Base-by-base conservation (phyloP, 2,888 invertebrate species). In the Trachelus troglodyta region DNA sequence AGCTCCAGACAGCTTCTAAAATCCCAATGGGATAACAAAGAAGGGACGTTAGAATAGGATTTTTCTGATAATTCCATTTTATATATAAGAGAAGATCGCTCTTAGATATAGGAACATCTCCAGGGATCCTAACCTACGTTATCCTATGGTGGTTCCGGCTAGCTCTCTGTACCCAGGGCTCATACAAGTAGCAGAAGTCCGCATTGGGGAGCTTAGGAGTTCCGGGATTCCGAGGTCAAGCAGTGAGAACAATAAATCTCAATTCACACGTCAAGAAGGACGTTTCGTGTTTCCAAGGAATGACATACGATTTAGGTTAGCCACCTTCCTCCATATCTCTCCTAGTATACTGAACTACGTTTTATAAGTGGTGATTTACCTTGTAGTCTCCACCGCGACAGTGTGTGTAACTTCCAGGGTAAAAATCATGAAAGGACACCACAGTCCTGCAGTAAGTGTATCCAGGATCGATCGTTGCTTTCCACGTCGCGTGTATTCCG, bases 181-280 rank as follows among this genome's bases (percentile, higher is more conserved):
- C 56, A 56, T 23, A 56, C 56, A 9, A 56, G 56, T 4, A 40
- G 40, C 56, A 56, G 23, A 56, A 56, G 56, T 56, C 56, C 56
- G 56, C 56, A 56, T 56, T 23, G 56, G 56, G 56, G 56, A 56
- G 56, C 23, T 56, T 6, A 56, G 56, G 23, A 56, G 56, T 56
- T 56, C 9, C 56, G 56, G 56, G 56, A 56, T 23, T 56, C 56
- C 6, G 56, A 81, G 83, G 85, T 87, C 87, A 87, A 86, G 85
- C 83, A 83, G 80, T 77, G 82, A 79, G 78, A 74, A 82, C 84
- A 85, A 87, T 88, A 88, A 88, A 88, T 88, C 88, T 88, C 87
- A 86, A 88, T 88, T 88, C 87, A 84, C 85, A 82, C 85, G 84
- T 83, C 87, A 87, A 87, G 86, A 87, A 86, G 85, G 81, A 79